Percentiles rank a stretch among this genome's conserved stretches.
Conservation (phyloP, 2,797 vertebrate species). For the Protonibea diacanthus region DNA sequence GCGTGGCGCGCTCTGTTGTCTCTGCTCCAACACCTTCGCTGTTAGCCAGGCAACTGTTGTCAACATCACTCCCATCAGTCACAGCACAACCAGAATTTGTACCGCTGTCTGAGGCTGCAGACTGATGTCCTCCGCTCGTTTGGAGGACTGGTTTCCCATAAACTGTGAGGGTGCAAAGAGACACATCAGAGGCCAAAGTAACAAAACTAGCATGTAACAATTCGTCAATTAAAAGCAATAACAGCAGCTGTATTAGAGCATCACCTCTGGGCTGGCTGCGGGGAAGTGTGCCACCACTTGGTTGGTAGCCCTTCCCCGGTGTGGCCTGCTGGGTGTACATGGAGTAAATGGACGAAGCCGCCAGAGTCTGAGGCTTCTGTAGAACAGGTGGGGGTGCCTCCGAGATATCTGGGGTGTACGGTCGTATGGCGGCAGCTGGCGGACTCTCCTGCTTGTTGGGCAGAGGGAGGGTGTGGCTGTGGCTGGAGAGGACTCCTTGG, state of each 20-base stretch:
- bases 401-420: constrained; percentile 90
- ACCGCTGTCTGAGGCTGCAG: constrained; percentile 59
- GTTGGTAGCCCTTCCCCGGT: constrained; percentile 89
- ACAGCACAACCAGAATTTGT: constrained; percentile 72
- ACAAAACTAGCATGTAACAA: neutral
- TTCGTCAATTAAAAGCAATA: neutral
- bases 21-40: constrained; percentile 18
- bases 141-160: constrained; percentile 93
- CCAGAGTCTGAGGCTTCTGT: constrained; percentile 91
- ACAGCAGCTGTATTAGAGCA: neutral
- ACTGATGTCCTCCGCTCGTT: constrained; percentile 65
- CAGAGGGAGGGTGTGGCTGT: constrained; percentile 82
- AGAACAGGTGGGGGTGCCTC: constrained; percentile 82
- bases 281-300: constrained; percentile 86
- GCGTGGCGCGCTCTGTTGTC: constrained; percentile 67
- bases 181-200: neutral
- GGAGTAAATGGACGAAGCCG: constrained; percentile 94
- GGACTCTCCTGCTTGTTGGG: constrained; percentile 89
- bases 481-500: constrained; percentile 60
- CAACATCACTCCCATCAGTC: constrained; percentile 74
- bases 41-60: constrained; percentile 22
- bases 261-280: constrained; percentile 88
- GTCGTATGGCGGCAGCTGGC: constrained; percentile 91
- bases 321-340: constrained; percentile 95
- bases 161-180: constrained; percentile 76